A percentile compares a stretch with the other conserved stretches of the same genome.
Conservation (phyloP, 2,888 invertebrate genomes). For the Dyspetes luteomarginatus region DNA sequence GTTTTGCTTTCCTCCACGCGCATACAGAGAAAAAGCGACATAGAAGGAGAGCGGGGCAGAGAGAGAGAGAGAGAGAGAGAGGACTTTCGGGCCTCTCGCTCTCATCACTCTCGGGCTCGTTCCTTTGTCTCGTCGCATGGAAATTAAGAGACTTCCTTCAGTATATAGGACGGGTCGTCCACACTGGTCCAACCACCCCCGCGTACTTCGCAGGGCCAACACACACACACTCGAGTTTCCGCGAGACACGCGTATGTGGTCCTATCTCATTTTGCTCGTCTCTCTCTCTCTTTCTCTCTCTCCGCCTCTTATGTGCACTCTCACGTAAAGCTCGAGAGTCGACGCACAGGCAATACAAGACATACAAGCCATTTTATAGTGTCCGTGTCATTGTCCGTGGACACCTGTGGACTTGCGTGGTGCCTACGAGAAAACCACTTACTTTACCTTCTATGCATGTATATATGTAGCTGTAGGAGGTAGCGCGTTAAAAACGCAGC, state of each 20-base stretch:
- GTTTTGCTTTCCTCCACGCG: conserved; percentile 64
- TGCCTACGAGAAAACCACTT: conserved; percentile 77
- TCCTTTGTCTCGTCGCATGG: conserved; percentile 74
- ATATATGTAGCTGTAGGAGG: background rate
- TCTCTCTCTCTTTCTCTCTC: conserved; percentile 3
- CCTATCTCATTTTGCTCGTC: too few species aligned
- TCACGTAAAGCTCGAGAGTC: conserved; percentile 44
- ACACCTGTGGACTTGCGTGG: conserved; percentile 81
- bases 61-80: background rate
- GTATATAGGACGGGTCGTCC: conserved; percentile 57
- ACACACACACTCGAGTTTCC: conserved; percentile 18
- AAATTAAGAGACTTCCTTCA: conserved; percentile 81
- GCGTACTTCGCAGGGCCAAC: conserved; percentile 53
- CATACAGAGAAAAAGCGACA: background rate
- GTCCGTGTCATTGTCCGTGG: conserved; percentile 80
- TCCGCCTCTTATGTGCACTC: conserved; percentile 39
- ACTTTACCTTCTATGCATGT: conserved; percentile 44
- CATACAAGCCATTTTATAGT: conserved; percentile 53
- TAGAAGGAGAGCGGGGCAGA: too few species aligned
- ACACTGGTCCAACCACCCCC: conserved; percentile 66
- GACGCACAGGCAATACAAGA: conserved; percentile 46
- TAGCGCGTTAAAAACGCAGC: conserved; percentile 21
- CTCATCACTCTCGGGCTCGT: conserved; percentile 59
- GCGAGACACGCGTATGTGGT: conserved; percentile 18
- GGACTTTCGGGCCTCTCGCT: conserved; percentile 65